Conservation (phyloP, 2,797 vertebrate genomes). For the Halcyon chelicuti region DNA sequence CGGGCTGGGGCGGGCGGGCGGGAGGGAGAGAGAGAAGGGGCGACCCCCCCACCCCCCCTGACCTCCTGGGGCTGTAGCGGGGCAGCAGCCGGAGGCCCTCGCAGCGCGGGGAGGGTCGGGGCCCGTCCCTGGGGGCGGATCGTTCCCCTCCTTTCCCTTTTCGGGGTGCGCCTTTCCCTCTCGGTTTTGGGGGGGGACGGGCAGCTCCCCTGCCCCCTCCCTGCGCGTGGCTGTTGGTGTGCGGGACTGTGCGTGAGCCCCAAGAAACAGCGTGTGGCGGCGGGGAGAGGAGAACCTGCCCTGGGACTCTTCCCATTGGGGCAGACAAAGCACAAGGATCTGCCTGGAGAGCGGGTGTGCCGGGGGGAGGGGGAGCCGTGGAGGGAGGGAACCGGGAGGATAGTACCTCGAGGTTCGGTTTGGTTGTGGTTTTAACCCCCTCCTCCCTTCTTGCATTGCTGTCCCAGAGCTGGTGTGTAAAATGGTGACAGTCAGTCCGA, state of each 20-base stretch:
- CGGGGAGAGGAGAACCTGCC: background rate
- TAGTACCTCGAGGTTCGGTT: background rate
- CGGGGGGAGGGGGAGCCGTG: background rate
- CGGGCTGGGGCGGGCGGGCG: background rate
- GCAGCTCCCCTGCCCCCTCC: fast-evolving
- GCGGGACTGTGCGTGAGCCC: fast-evolving
- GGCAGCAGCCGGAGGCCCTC: background rate
- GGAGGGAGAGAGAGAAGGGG: too few relatives aligned
- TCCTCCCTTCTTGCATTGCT: fast-evolving
- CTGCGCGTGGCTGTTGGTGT: background rate
- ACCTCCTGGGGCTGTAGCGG: too few relatives aligned
- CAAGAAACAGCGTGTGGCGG: background rate
- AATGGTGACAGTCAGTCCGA: background rate
- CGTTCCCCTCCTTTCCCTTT: too few relatives aligned
- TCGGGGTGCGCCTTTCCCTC: background rate
- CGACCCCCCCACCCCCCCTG: too few relatives aligned
- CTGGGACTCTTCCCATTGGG: background rate
- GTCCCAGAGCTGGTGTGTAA: background rate
- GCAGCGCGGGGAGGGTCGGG: background rate
- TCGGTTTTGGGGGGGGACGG: too few relatives aligned
- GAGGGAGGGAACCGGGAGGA: background rate
- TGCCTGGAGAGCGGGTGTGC: background rate
- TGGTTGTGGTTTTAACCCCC: background rate
- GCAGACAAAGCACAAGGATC: background rate
- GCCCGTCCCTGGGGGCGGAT: too few relatives aligned